Percentiles rank a stretch among this genome's conserved stretches.
Conservation (phyloP, 2,797 vertebrate species). For the Esox lucius region DNA sequence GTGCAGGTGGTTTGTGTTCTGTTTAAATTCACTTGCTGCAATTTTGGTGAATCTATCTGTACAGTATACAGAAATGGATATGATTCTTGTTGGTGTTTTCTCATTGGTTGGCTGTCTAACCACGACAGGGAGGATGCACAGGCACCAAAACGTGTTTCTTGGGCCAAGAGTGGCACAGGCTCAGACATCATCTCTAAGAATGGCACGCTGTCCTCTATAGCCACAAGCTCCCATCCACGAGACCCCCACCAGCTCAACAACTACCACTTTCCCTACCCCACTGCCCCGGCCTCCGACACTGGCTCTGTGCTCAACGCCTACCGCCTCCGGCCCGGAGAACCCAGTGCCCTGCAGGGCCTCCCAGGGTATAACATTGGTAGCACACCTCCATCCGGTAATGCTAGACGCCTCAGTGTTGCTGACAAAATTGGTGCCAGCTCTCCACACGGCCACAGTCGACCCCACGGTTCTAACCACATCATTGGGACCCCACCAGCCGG, state of each 20-base stretch:
- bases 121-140: constrained; percentile 87
- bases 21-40: background rate
- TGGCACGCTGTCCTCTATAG: constrained; percentile 88
- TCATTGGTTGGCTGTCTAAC: background rate
- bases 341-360: constrained; percentile 72
- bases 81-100: background rate
- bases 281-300: constrained; percentile 68
- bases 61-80: background rate
- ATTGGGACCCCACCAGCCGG: background rate
- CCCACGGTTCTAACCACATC: background rate
- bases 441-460: background rate
- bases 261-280: constrained; percentile 71
- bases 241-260: constrained; percentile 65
- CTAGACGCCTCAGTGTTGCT: background rate
- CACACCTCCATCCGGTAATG: constrained; percentile 27
- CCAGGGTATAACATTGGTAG: constrained; percentile 73
- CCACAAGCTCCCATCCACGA: constrained; percentile 71
- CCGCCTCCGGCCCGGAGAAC: constrained; percentile 67
- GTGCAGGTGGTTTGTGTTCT: background rate
- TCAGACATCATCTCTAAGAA: constrained; percentile 89
- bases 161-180: constrained; percentile 81
- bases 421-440: background rate
- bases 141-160: constrained; percentile 87
- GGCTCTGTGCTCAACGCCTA: constrained; percentile 79
- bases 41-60: background rate